Percentiles rank a stretch among this genome's conserved stretches.
These are phyloP conservation scores for Sylvia borin DNA, from an alignment of 2,797 vertebrate genomes.

Conservation along the genomic window DNA sequence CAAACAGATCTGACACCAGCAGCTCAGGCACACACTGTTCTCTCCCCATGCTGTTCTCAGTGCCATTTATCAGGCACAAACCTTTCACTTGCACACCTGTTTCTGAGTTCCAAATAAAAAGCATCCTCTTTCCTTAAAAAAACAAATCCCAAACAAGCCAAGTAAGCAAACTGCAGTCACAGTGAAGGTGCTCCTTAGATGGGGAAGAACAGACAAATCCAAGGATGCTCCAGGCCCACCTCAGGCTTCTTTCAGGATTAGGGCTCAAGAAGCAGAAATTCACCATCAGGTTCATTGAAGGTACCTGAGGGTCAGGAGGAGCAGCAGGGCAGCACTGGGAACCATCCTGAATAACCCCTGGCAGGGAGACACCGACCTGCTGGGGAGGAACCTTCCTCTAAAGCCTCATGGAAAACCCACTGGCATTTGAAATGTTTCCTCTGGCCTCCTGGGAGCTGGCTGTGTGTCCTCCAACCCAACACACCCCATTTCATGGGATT, in stretches of 20 bases:
- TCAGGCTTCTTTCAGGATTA: neutral
- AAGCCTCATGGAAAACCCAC: neutral
- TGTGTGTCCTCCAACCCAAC: neutral
- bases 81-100: neutral
- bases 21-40: neutral
- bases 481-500: rapidly evolving
- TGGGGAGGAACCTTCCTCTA: neutral
- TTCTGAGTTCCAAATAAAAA: neutral
- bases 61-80: neutral
- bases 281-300: neutral
- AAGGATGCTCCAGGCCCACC: neutral
- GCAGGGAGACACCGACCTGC: rapidly evolving
- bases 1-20: neutral
- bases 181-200: neutral
- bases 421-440: neutral
- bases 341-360: neutral
- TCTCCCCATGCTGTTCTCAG: neutral
- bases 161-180: neutral
- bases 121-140: neutral
- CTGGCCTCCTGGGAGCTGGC: neutral
- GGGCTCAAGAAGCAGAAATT: neutral
- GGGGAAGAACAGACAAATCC: neutral
- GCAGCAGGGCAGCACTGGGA: neutral
- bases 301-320: neutral
- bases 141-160: neutral